A percentile compares a stretch with the other conserved stretches of the same genome.
phyloP scores from a whole-genome alignment of 2,113 vertebrate genomes.

The Hucho hucho region DNA sequence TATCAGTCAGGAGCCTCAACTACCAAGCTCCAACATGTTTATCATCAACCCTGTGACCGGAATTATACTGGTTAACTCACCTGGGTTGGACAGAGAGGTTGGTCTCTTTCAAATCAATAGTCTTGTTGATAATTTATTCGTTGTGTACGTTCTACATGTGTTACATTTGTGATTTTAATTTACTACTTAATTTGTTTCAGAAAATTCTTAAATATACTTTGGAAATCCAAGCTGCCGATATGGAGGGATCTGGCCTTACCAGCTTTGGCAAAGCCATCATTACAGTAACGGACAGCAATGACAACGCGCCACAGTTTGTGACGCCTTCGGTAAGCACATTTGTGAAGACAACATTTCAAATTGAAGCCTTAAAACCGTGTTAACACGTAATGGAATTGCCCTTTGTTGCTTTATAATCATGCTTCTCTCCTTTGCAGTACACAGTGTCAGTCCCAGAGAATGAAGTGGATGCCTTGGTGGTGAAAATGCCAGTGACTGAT shows the following conservation, averaged over 20 bases:
- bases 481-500: constrained; percentile 75
- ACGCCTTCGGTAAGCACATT: constrained; percentile 65
- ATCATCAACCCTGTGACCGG: constrained; percentile 73
- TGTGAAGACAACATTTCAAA: neutral
- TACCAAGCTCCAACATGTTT: constrained; percentile 64
- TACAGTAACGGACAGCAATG: constrained; percentile 78
- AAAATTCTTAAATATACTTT: constrained; percentile 78
- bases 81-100: constrained; percentile 85
- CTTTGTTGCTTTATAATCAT: neutral
- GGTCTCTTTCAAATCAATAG: constrained; percentile 1
- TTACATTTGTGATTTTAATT: neutral
- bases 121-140: neutral
- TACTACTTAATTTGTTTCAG: constrained; percentile 62
- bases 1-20: constrained; percentile 66
- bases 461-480: constrained; percentile 27
- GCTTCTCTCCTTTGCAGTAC: constrained; percentile 69
- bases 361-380: neutral
- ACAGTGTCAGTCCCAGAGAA: constrained; percentile 74
- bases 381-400: neutral
- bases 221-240: constrained; percentile 76
- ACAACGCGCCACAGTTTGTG: constrained; percentile 79
- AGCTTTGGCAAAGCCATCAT: constrained; percentile 70
- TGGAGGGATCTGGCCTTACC: constrained; percentile 60
- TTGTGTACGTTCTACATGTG: neutral
- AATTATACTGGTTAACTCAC: constrained; percentile 71